Percentiles rank a stretch among this genome's conserved stretches.
Conservation (phyloP, 2,888 invertebrate species). For the Mamestra brassicae region DNA sequence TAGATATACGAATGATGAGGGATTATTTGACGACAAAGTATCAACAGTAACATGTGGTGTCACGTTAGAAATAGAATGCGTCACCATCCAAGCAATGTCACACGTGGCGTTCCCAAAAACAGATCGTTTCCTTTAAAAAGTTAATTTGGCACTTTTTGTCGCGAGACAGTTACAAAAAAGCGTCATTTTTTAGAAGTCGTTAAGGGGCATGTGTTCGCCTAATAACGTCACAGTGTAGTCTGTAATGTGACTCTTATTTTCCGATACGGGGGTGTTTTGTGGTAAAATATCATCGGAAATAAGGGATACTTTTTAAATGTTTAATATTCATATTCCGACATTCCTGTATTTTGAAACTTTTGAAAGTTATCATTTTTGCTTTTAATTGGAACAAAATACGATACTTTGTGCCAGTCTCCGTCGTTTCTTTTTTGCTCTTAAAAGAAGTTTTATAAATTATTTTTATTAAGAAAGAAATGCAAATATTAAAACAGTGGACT, state of each 20-base stretch:
- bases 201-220: constrained; percentile 85
- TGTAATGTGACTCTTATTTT: constrained; percentile 87
- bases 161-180: constrained; percentile 80
- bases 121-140: constrained; percentile 91
- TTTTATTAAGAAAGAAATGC: constrained; percentile 10
- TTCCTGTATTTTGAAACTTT: constrained; percentile 41
- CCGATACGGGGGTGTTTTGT: constrained; percentile 76
- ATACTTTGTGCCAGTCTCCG: background rate
- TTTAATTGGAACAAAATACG: constrained; percentile 24
- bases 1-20: constrained; percentile 86
- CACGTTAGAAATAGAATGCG: constrained; percentile 83
- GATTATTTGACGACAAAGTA: constrained; percentile 88
- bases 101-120: constrained; percentile 89
- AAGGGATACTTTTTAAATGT: constrained; percentile 39
- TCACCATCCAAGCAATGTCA: constrained; percentile 81
- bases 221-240: constrained; percentile 84
- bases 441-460: background rate
- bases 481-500: constrained; percentile 3
- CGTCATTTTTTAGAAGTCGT: constrained; percentile 85
- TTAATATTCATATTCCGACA: constrained; percentile 48
- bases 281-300: constrained; percentile 63
- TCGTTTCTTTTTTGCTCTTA: background rate
- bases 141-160: constrained; percentile 89
- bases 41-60: constrained; percentile 86
- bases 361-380: background rate